Evolutionary conservation across 2,888 invertebrate genomes (phyloP), one percentile per base, ranked within the genome.

Genomic region (Ormyrus nitidulus): DNA sequence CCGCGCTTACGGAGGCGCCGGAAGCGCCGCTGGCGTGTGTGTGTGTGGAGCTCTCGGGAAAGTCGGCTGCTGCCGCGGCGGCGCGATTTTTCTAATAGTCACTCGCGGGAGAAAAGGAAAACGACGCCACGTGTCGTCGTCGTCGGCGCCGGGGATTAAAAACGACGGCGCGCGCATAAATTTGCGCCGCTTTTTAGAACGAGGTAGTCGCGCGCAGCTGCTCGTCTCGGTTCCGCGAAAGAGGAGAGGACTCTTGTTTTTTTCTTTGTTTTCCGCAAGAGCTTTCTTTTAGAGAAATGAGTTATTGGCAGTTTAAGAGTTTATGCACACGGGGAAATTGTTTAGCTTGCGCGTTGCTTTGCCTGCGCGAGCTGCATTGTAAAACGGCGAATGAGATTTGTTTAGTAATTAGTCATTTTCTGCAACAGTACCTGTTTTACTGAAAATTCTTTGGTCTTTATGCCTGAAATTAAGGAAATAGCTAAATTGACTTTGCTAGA

Each of bases 121-220:
- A 46, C 19, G 19, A 69, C 19, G 58, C 62, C 61, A 61, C 64
- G 19, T 34, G 62, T 70, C 56, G 58, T 44, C 19, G 19, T 19
- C 19, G 19, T 19, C 19, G 19, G 13, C 10, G 6, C 11, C 11
- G 48, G 46, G 61, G 5, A 53, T 13, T 13, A 59, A n/a, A 19
- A 53, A 19, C 34, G 44, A 65, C 74, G 74, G 34, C 64, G 56
- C 64, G 56, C 48, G 65, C 64, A 74, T 74, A 74, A 65, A 74
- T 74, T 74, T 65, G 5, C 9, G 11, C n/a, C 51, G 46, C 8
- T 7, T 19, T 19, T 19, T 19, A 44, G 69, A 48, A 48, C 7
- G 59, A 13, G 59, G 49, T 59, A 34, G 19, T 59, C n/a, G 62
- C 9, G 6, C 19, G 19, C 1, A 19, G 19, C 19, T 19, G 19